phyloP scores from a whole-genome alignment of 2,888 invertebrate genomes.

The Actias luna region DNA sequence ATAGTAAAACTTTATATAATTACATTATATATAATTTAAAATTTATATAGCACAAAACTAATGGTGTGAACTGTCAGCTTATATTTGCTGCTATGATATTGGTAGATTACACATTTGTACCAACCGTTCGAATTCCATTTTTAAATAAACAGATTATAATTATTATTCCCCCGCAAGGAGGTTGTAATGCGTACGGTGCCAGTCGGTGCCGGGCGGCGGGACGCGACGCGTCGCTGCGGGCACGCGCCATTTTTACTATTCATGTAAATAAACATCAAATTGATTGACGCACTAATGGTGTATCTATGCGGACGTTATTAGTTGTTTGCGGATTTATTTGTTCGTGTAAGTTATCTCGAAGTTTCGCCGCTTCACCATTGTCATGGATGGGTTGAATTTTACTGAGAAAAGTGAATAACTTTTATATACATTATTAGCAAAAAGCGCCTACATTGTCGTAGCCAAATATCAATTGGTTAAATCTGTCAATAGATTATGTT shows the following conservation, averaged over 20 bases:
- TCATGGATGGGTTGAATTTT: no score
- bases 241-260: neutral
- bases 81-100: neutral
- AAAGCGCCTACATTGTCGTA: no score
- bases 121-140: constrained; percentile 27
- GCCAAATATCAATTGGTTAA: no score
- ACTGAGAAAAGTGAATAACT: no score
- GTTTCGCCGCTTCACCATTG: no score
- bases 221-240: no score
- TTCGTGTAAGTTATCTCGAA: constrained; percentile 1
- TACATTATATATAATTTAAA: no score
- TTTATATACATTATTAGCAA: no score
- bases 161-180: neutral
- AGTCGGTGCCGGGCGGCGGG: neutral
- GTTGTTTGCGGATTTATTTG: constrained; percentile 1
- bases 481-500: no score
- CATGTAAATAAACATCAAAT: constrained; percentile 5
- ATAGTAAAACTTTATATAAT: no score
- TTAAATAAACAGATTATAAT: constrained; percentile 35
- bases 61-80: no score
- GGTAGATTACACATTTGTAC: neutral
- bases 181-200: neutral
- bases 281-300: constrained; percentile 6
- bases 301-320: neutral
- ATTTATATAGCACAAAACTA: no score